Percentiles rank a stretch among this genome's conserved stretches.
phyloP scores from a whole-genome alignment of 2,888 invertebrate species.

The Protophormia terraenovae region DNA sequence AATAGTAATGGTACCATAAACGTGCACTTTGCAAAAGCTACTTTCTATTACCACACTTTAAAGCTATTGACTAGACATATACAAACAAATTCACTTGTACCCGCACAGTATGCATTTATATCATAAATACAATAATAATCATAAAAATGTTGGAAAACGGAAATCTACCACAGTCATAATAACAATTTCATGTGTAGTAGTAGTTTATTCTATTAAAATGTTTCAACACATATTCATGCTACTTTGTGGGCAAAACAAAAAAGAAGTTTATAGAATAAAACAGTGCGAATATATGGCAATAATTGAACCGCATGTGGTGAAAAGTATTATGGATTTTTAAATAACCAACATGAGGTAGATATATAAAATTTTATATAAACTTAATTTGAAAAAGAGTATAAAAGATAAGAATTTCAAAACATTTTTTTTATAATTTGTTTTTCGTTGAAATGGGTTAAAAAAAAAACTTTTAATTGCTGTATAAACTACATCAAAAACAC shows the following conservation, averaged over 20 bases:
- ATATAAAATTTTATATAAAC: constrained; percentile 53
- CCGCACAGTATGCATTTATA: constrained; percentile 32
- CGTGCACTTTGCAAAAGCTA: not conserved
- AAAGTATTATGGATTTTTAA: constrained; percentile 66
- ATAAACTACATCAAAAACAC: constrained; percentile 60
- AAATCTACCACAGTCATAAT: constrained; percentile 63
- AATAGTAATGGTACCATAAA: too few relatives aligned
- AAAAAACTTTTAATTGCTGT: constrained; percentile 60
- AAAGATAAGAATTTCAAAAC: not conserved
- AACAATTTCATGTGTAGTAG: constrained; percentile 38
- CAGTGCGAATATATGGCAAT: constrained; percentile 49
- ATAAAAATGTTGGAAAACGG: constrained; percentile 52
- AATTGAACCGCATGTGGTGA: constrained; percentile 66
- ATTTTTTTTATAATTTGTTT: not conserved
- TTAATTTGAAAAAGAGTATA: constrained; percentile 15
- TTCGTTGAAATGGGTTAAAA: not conserved
- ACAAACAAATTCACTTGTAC: not conserved
- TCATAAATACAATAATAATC: constrained; percentile 46
- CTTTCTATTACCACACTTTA: not conserved
- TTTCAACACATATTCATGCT: constrained; percentile 39
- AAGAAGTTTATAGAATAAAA: constrained; percentile 24
- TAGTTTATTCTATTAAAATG: constrained; percentile 51
- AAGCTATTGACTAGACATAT: not conserved
- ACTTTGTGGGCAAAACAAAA: too few relatives aligned
- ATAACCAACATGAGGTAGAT: constrained; percentile 61